These are phyloP conservation scores for Pteropus rufus DNA, from an alignment of 2,797 vertebrate genomes.

Conservation along the genomic window DNA sequence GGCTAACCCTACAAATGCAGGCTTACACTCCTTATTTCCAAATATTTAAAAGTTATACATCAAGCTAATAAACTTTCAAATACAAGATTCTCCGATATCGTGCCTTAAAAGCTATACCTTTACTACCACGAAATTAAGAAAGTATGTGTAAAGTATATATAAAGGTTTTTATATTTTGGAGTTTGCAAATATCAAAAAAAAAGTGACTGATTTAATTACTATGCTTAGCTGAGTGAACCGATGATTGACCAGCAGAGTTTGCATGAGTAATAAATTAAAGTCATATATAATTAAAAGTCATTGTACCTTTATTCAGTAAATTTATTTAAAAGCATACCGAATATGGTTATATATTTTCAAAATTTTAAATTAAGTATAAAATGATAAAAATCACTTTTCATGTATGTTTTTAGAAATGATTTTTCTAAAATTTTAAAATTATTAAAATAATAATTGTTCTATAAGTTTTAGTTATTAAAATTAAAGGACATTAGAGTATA, in stretches of 20 bases:
- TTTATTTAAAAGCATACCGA: neutral
- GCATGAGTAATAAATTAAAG: neutral
- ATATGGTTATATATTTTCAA: neutral
- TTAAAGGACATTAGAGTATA: neutral
- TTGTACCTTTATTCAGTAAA: neutral
- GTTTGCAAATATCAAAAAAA: neutral
- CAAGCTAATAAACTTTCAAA: neutral
- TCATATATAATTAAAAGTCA: neutral
- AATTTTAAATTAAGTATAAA: neutral
- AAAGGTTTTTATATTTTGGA: neutral
- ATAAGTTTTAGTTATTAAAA: neutral
- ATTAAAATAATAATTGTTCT: neutral
- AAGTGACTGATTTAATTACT: neutral
- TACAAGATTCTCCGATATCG: neutral
- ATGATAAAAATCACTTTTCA: neutral
- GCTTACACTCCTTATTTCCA: neutral
- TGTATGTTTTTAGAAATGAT: neutral
- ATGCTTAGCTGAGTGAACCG: neutral
- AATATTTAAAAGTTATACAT: neutral
- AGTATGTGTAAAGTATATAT: neutral
- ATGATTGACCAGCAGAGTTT: neutral
- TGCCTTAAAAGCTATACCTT: neutral
- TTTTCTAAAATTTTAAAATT: neutral
- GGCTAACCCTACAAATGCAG: neutral
- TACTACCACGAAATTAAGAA: neutral